Percentiles rank a stretch among this genome's conserved stretches.
These are phyloP conservation scores for Acronicta psi DNA, from an alignment of 2,888 invertebrate genomes.

Conservation along the genomic window DNA sequence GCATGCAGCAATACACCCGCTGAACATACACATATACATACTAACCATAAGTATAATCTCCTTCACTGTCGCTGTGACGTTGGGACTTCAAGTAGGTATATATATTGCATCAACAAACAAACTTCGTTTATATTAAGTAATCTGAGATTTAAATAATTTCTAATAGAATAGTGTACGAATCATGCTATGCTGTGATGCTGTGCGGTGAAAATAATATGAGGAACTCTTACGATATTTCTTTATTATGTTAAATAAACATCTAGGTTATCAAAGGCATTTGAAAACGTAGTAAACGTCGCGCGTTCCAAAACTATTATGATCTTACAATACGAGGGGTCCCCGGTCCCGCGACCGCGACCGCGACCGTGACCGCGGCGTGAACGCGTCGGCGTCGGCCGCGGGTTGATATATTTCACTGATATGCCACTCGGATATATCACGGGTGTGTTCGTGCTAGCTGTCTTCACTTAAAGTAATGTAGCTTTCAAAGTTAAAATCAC, in stretches of 20 bases:
- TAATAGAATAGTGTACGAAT: conserved; percentile 21
- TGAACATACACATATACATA: not conserved
- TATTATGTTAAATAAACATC: conserved; percentile 61
- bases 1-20: not conserved
- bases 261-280: conserved; percentile 61
- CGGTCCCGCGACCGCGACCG: conserved; percentile 15
- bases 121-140: conserved; percentile 27
- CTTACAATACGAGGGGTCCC: conserved; percentile 54
- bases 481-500: conserved; percentile 41
- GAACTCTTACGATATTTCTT: conserved; percentile 52
- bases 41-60: not conserved
- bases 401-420: conserved; percentile 67
- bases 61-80: conserved; percentile 4
- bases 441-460: conserved; percentile 40
- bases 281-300: conserved; percentile 65
- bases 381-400: conserved; percentile 31
- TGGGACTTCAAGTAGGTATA: conserved; percentile 5
- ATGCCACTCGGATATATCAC: conserved; percentile 68
- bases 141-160: conserved; percentile 31
- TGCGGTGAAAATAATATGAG: conserved; percentile 44
- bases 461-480: conserved; percentile 35
- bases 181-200: conserved; percentile 37
- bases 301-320: conserved; percentile 64
- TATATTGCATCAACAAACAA: conserved; percentile 26
- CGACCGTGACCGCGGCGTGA: conserved; percentile 13